Evolutionary conservation across 2,113 vertebrate genomes (phyloP).

Genomic region (Vombatus ursinus): DNA sequence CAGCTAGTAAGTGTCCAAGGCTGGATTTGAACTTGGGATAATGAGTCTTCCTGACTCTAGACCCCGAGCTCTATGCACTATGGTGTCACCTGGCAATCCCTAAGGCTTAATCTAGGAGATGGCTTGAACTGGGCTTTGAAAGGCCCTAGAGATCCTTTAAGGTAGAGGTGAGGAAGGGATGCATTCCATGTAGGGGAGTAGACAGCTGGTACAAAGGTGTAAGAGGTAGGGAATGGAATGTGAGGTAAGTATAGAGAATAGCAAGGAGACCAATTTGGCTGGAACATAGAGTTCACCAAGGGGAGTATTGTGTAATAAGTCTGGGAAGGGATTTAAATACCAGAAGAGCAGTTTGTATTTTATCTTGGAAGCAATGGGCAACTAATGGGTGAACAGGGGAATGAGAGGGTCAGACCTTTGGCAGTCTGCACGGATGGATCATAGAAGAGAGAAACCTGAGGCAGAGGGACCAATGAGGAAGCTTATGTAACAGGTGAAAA

Average conservation of each 20-base stretch:
- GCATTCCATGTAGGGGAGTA: background rate
- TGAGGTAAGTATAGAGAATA: background rate
- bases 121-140: background rate
- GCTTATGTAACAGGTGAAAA: background rate
- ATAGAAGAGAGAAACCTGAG: background rate
- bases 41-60: no score
- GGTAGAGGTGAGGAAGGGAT: background rate
- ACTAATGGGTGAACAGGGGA: background rate
- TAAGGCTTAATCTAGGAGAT: background rate
- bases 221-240: background rate
- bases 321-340: background rate
- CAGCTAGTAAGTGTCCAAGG: background rate
- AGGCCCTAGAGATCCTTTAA: background rate
- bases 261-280: background rate
- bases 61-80: no score
- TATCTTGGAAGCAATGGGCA: background rate
- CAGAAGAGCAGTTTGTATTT: background rate
- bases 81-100: background rate
- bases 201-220: background rate
- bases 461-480: background rate
- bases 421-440: constrained; percentile 6
- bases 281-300: background rate
- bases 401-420: background rate
- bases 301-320: background rate
- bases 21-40: background rate